Base-by-base conservation (phyloP, 2,888 invertebrate species). In the Aphrophora alni region DNA sequence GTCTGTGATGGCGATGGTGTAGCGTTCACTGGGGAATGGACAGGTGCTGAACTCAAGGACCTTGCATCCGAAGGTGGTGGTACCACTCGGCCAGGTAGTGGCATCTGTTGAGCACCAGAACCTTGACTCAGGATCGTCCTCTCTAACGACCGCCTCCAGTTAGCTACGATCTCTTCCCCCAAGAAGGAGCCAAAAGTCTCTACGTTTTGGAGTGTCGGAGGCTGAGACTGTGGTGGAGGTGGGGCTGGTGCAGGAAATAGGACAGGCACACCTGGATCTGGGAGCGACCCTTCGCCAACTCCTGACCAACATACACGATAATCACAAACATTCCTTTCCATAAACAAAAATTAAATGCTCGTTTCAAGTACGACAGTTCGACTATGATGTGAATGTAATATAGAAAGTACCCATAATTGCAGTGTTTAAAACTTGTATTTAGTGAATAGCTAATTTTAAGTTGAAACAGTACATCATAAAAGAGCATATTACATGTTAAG, bases 91-190 rank as follows among this genome's bases (percentile, higher is more conserved):
- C 86, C 77, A 33, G 83, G 78, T 73, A 73, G 44, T 14, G 51
- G 59, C 59, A 78, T 25, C 73, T 72, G 78, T 27, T 78, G 78
- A 4, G 73, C 74, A 27, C 38, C 70, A 14, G 83, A 78, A 14
- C 81, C 83, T 33, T 83, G 83, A 21, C 82, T 85, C 71, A 87
- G 86, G 87, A 87, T 86, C 85, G 88, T 87, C 85, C 90, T 88
- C 87, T 93, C 93, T 87, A 93, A 90, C 86, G 92, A 92, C 86
- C 93, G 92, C 87, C 94, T 92, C 93, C 94, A 94, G 88, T 93
- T 93, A 86, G 92, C 93, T 88, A 95, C 95, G 88, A 95, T 93
- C 89, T 95, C 95, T 88, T 95, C 94, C 88, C 95, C 95, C 88
- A 95, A 90, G 87, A 93, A 90, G 84, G 93, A 92, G 89, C 94